Evolutionary conservation across 2,888 invertebrate species (phyloP), one percentile per base, ranked within the genome.

Genomic region (Pollenia griseotomentosa): DNA sequence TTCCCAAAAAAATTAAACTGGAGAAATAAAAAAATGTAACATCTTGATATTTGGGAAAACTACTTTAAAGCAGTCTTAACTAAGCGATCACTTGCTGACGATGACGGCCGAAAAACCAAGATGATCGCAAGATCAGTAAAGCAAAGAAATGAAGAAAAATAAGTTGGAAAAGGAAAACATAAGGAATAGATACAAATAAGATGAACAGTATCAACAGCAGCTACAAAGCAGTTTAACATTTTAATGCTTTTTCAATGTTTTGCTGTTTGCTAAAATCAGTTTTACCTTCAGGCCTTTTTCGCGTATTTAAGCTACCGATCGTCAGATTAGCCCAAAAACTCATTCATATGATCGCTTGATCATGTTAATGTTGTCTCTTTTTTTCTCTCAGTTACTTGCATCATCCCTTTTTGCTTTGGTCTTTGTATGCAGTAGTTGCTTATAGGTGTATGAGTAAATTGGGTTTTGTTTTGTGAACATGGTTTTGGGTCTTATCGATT

Each of bases 61-160:
- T 80, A 86, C 74, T 79, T 86, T 79, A 63, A 79, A 75, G 59
- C 71, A 80, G 75, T 59, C 79, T 83, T 86, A 86, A 86, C 86
- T 83, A 86, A 83, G 86, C 86, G 80, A 86, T 86, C 86, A 86
- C 86, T 86, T 65, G 75, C 80, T 86, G 83, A 86, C 83, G 86
- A 86, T 86, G 86, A 82, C 78, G 85, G 59, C 19, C 33, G 33
- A 33, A 53, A 61, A 55, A 65, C 70, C 33, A 33, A 33, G 75
- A 80, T 83, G 79, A 86, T 79, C 68, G 83, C 71, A 59, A 68
- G 79, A 86, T 83, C 71, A 46, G n/a, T 19, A 44, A 42, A 81
- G 46, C 14, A 77, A 51, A 48, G 51, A 71, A 44, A 65, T 57
- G 61, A 59, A 63, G 33, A 59, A 46, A 65, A 65, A 46, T 33